Base-by-base conservation (phyloP, 2,113 vertebrate genomes). In the Aix galericulata region DNA sequence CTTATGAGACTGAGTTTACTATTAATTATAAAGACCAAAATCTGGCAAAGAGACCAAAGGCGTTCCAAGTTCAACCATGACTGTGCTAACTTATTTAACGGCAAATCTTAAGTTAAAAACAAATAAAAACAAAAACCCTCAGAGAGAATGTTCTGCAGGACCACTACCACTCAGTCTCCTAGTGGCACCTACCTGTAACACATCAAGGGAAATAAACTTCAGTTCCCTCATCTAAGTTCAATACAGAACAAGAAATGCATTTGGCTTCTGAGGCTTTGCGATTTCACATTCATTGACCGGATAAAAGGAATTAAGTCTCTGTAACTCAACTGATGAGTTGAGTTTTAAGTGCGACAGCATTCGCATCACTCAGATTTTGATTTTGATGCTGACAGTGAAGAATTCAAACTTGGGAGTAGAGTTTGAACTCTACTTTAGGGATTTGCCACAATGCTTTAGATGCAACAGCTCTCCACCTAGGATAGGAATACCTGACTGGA, bases 361-460 rank as follows among this genome's bases (percentile, higher is more conserved):
- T n/a, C 59, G 11, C 26, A 80, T 31, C 7, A 36, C 15, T 67
- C 1, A 0, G 20, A 12, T 50, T 55, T 27, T 18, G 3, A 5
- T 59, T 72, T 36, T 23, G 0, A 38, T 48, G 55, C 42, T 77
- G 50, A 77, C 14, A 81, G 22, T 23, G 6, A 83, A 25, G 21
- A 32, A 71, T 56, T 71, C n/a, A 52, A 10, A 32, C 12, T 5
- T 17, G 3, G 5, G 6, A 21, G 7, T n/a, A n/a, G n/a, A n/a
- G n/a, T n/a, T n/a, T n/a, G n/a, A 2, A 31, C 21, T 82, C 27
- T 25, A 42, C 18, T 63, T 48, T 1, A 40, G 7, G 4, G 27
- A 79, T 59, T 59, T 86, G 36, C 8, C 67, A 53, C 14, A 72
- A 71, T 14, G 21, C 16, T 82, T 82, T 53, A 64, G 17, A 50